These are phyloP conservation scores for Drosophila pachea DNA, from an alignment of 1,140 invertebrate genomes.

Conservation along the genomic window DNA sequence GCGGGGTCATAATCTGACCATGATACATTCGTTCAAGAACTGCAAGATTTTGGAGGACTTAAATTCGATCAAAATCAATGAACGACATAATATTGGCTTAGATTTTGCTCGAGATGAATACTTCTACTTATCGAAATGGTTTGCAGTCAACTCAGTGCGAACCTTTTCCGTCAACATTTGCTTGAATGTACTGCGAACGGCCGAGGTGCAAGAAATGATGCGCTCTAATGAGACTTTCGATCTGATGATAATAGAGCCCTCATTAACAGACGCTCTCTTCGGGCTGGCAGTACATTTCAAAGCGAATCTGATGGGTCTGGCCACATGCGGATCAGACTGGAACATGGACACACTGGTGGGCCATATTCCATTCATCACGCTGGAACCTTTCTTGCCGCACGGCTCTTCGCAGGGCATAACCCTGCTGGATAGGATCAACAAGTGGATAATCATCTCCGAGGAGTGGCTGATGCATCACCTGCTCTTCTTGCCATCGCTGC, in stretches of 20 bases:
- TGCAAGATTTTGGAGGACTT: slow-evolving; percentile 19
- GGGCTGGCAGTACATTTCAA: slow-evolving; percentile 53
- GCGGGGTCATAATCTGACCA: slow-evolving; percentile 53
- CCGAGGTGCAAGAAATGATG: slow-evolving; percentile 38
- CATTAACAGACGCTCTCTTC: slow-evolving; percentile 36
- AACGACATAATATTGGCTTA: slow-evolving; percentile 3
- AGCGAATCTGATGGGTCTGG: slow-evolving; percentile 43
- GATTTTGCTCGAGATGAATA: too few species aligned
- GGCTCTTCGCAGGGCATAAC: neutral
- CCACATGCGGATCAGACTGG: slow-evolving; percentile 54
- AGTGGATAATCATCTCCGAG: slow-evolving; percentile 46
- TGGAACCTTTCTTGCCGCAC: slow-evolving; percentile 32
- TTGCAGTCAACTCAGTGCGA: slow-evolving; percentile 19
- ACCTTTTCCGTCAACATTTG: slow-evolving; percentile 29
- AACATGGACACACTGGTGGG: slow-evolving; percentile 45
- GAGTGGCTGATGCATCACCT: slow-evolving; percentile 57
- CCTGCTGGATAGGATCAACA: slow-evolving; percentile 45
- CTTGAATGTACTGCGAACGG: slow-evolving; percentile 41
- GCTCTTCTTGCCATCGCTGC: slow-evolving; percentile 33
- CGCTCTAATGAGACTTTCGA: slow-evolving; percentile 45
- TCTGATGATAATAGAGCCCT: slow-evolving; percentile 47
- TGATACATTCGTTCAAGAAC: slow-evolving; percentile 41
- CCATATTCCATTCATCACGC: slow-evolving; percentile 3
- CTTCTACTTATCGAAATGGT: slow-evolving; percentile 9
- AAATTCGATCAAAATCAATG: slow-evolving; percentile 32